These are phyloP conservation scores for Ivindomyrus marchei DNA, from an alignment of 2,113 vertebrate genomes.

Conservation along the genomic window DNA sequence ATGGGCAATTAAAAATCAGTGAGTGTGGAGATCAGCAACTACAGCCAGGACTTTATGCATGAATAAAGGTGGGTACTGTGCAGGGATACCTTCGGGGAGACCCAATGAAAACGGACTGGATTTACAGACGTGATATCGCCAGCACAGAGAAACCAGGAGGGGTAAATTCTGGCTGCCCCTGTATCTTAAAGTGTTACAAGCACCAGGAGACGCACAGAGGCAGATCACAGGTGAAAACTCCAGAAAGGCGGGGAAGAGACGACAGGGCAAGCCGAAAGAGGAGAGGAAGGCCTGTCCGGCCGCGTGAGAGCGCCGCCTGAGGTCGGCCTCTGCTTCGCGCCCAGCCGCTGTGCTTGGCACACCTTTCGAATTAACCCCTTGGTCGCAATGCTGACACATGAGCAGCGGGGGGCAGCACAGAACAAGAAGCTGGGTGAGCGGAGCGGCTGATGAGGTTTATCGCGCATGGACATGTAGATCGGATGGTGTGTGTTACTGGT, in stretches of 20 bases:
- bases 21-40: not conserved
- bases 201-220: conserved; percentile 24
- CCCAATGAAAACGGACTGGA: not conserved
- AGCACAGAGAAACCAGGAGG: conserved; percentile 4
- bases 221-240: conserved; percentile 15
- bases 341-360: conserved; percentile 44
- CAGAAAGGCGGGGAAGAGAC: not conserved
- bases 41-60: not conserved
- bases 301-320: not conserved
- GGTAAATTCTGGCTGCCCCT: conserved; percentile 8
- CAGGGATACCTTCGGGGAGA: not conserved
- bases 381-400: not conserved
- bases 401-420: conserved; percentile 4
- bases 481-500: conserved; percentile 54
- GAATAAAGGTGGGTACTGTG: not conserved
- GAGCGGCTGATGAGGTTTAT: conserved; percentile 58
- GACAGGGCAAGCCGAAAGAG: not conserved
- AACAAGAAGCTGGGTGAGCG: conserved; percentile 46
- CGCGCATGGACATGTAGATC: conserved; percentile 49
- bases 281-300: not conserved
- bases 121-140: not conserved
- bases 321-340: not conserved
- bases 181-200: conserved; percentile 49
- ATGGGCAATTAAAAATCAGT: not conserved
- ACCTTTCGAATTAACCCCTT: conserved; percentile 59